Evolutionary conservation across 37 sponge, comb jelly and placozoan genomes (phyloP).

Genomic region (Petrosia ficiformis): DNA sequence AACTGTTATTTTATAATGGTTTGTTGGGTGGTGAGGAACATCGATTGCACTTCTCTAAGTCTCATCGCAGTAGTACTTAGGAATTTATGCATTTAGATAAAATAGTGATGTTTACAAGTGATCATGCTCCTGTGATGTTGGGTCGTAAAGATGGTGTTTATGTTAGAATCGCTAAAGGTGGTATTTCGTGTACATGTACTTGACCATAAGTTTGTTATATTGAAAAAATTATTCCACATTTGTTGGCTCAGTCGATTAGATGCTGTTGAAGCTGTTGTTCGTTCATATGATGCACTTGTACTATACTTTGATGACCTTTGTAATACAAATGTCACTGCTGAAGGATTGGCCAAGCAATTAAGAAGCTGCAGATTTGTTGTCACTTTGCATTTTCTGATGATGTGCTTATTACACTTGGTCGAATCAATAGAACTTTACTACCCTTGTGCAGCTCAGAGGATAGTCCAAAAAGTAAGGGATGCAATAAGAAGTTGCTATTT

Average conservation of each 20-base stretch:
- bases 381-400: not conserved
- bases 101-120: not conserved
- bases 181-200: too few species aligned
- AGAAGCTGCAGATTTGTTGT: not conserved
- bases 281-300: not conserved
- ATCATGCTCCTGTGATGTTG: not conserved
- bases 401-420: too few species aligned
- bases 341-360: not conserved
- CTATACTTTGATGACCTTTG: not conserved
- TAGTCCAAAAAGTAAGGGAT: not conserved
- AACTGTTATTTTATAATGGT: too few species aligned
- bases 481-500: not conserved
- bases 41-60: too few species aligned
- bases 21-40: too few species aligned
- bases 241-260: slow-evolving; percentile 1
- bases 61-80: too few species aligned
- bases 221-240: not conserved
- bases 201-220: not conserved
- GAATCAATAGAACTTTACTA: too few species aligned
- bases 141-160: not conserved
- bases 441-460: too few species aligned
- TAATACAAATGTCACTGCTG: not conserved
- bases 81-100: too few species aligned
- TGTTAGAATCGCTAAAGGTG: not conserved
- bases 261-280: not conserved